Evolutionary conservation across 2,797 vertebrate species (phyloP).

Genomic region (Meda fulgida): DNA sequence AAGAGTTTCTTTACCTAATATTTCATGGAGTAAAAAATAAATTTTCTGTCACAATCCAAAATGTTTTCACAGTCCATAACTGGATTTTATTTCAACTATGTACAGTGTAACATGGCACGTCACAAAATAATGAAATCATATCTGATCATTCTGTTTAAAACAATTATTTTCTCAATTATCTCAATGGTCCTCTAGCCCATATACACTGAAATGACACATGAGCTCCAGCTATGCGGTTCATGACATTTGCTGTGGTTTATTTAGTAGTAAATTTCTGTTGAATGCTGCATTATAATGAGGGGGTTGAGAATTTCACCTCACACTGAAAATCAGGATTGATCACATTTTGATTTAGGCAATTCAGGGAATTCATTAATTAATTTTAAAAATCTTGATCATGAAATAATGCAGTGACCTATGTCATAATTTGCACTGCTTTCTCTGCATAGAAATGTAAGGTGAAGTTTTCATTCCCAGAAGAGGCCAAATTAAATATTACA

Average conservation of each 20-base stretch:
- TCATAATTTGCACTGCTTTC: not conserved
- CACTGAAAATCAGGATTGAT: not conserved
- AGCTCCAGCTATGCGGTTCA: slow-evolving; percentile 6
- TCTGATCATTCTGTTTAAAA: slow-evolving; percentile 24
- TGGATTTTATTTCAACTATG: slow-evolving; percentile 75
- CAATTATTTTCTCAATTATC: slow-evolving; percentile 40
- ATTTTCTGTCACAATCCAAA: slow-evolving; percentile 8
- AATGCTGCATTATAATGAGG: not conserved
- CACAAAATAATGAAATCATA: slow-evolving; percentile 62
- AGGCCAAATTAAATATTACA: not conserved
- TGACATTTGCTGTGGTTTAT: slow-evolving; percentile 3
- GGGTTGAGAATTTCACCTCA: not conserved
- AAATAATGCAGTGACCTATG: not conserved
- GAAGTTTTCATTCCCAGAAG: slow-evolving; percentile 16
- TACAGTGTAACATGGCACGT: slow-evolving; percentile 72
- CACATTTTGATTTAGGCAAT: not conserved
- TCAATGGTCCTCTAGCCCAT: slow-evolving; percentile 49
- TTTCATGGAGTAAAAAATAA: too few relatives aligned
- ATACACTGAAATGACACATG: slow-evolving; percentile 45
- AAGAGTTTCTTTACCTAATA: not conserved
- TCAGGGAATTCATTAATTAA: not conserved
- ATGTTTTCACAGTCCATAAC: slow-evolving; percentile 18
- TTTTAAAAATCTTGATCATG: slow-evolving; percentile 3
- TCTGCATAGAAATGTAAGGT: slow-evolving; percentile 20
- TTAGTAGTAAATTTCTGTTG: slow-evolving; percentile 3